Percentiles rank a stretch among this genome's conserved stretches.
phyloP scores from a whole-genome alignment of 2,888 invertebrate species.

The Agonopterix heracliana region DNA sequence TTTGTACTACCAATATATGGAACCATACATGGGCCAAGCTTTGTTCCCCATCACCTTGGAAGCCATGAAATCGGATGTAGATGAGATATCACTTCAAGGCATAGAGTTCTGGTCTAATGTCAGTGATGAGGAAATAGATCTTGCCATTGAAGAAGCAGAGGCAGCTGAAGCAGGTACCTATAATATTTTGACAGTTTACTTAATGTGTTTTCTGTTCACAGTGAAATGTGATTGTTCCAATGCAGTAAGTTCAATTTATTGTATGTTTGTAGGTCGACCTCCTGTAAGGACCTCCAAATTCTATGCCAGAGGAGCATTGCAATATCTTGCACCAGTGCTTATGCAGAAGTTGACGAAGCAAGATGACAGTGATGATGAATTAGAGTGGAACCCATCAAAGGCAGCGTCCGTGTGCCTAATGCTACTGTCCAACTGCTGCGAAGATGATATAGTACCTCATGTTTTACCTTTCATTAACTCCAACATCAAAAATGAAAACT shows the following conservation, averaged over 20 bases:
- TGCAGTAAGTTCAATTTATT: constrained; percentile 1
- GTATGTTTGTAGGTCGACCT: constrained; percentile 80
- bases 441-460: constrained; percentile 96
- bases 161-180: constrained; percentile 90
- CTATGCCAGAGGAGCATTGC: constrained; percentile 98
- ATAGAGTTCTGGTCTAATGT: constrained; percentile 99
- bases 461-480: constrained; percentile 97
- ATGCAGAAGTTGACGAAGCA: constrained; percentile 97
- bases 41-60: constrained; percentile 98
- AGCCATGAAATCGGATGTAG: constrained; percentile 98
- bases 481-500: constrained; percentile 94
- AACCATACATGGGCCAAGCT: constrained; percentile 98
- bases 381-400: constrained; percentile 99
- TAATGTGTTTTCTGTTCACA: background rate
- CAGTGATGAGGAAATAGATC: constrained; percentile 98
- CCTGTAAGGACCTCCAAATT: constrained; percentile 94
- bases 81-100: constrained; percentile 97
- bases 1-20: constrained; percentile 99
- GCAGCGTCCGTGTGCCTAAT: constrained; percentile 99
- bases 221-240: background rate
- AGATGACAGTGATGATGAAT: constrained; percentile 98
- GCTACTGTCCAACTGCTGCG: constrained; percentile 97
- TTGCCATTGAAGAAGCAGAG: constrained; percentile 95
- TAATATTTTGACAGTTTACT: background rate
- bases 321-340: constrained; percentile 94